These are phyloP conservation scores for Papilio dardanus DNA, from an alignment of 1,140 invertebrate species.

Conservation along the genomic window DNA sequence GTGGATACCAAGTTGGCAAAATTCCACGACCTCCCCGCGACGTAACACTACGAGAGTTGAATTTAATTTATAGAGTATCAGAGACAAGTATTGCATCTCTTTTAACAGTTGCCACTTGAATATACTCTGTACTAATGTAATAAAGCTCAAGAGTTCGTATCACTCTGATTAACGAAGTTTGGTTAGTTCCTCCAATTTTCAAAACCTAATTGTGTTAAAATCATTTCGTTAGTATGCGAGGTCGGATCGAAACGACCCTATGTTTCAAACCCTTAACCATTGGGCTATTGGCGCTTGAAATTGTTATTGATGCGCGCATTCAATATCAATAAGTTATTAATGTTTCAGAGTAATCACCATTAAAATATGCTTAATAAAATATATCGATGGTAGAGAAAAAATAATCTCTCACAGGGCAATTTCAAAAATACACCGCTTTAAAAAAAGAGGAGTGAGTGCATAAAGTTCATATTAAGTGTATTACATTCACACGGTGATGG, in stretches of 20 bases:
- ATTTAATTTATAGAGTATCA: conserved; percentile 60
- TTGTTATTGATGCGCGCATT: not conserved
- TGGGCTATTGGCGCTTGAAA: not conserved
- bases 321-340: conserved; percentile 11
- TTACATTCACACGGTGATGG: conserved; percentile 40
- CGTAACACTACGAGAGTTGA: conserved; percentile 46
- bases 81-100: conserved; percentile 5
- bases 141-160: not conserved
- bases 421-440: conserved; percentile 33
- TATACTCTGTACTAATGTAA: not conserved
- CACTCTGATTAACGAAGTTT: no score
- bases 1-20: conserved; percentile 51
- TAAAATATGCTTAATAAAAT: conserved; percentile 28
- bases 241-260: not conserved
- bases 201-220: not conserved
- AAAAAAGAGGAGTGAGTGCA: conserved; percentile 14
- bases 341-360: conserved; percentile 15
- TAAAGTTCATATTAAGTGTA: conserved; percentile 35
- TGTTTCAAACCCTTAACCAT: not conserved
- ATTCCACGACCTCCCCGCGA: conserved; percentile 47
- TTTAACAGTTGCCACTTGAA: conserved; percentile 6
- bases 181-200: not conserved
- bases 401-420: conserved; percentile 31
- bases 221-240: not conserved
- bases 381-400: conserved; percentile 29